Conservation (phyloP, 2,113 vertebrate species). For the Accipiter virgatus region DNA sequence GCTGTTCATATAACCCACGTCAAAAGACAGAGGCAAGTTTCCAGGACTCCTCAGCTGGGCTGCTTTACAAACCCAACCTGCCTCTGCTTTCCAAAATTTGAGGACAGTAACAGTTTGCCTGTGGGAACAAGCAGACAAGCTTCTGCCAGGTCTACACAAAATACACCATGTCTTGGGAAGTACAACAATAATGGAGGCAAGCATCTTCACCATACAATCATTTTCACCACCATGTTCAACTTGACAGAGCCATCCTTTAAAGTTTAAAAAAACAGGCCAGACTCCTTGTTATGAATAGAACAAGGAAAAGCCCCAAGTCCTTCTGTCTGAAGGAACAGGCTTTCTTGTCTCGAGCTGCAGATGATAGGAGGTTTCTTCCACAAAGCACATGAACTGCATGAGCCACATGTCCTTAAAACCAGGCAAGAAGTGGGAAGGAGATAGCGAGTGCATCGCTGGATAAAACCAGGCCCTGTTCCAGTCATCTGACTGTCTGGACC, state of each 20-base stretch:
- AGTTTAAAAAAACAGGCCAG: neutral
- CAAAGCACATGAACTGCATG: neutral
- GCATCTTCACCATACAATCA: neutral
- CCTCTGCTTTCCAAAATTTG: neutral
- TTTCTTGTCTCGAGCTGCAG: neutral
- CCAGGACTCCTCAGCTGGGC: neutral
- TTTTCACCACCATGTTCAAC: neutral
- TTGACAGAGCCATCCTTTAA: neutral
- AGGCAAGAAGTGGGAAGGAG: neutral
- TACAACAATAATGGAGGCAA: neutral
- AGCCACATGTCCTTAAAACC: neutral
- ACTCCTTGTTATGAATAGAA: neutral
- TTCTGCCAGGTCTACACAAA: neutral
- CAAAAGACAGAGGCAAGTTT: neutral
- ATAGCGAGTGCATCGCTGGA: neutral
- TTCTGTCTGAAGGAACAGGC: conserved; percentile 6
- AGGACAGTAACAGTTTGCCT: neutral
- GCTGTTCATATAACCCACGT: neutral
- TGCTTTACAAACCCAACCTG: neutral
- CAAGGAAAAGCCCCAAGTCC: conserved; percentile 22
- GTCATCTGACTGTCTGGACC: neutral
- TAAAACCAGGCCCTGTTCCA: neutral
- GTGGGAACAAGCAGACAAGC: neutral
- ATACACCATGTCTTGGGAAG: neutral
- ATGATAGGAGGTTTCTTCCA: neutral